Evolutionary conservation across 2,113 vertebrate species (phyloP), one percentile per base, ranked within the genome.

Genomic region (Apus apus): DNA sequence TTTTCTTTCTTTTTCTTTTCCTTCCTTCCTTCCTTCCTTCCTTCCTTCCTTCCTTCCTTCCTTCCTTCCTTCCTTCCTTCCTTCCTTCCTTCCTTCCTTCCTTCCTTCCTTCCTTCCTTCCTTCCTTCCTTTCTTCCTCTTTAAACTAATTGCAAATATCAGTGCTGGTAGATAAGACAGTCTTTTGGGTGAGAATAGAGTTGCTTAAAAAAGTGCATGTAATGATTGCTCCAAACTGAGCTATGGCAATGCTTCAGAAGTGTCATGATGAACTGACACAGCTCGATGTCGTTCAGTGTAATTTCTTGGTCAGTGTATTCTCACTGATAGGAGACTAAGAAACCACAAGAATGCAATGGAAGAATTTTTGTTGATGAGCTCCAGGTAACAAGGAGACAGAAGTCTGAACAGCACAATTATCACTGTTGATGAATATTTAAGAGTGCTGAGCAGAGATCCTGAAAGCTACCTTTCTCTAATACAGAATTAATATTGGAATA

Each of bases 221-320:
- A 36, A 48, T 27, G 4, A 8, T 32, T 61, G 10, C 40, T 88
- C n/a, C 21, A 53, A 83, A 29, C 8, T 48, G 12, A 64, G 51
- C 38, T 77, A 22, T 0, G 1, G 6, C 13, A 36, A 20, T 48
- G 21, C 36, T 40, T 65, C 29, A 27, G 45, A 60, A 60, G 7
- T 40, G 10, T 53, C 0, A 0, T 34, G 17, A 60, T 1, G 5
- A 64, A 53, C 0, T 1, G 45, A 60, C 7, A 11, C 38, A 48
- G 13, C 4, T 89, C 17, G 6, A 9, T 61, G 10, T 12, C 29
- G 40, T 70, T 43, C 71, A 43, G 19, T 34, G 66, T 34, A 40
- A 30, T 78, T 94, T 57, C 27, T 90, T 73, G n/a, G 27, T 46
- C 36, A 46, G 13, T 46, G 34, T 57, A 5, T 61, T 61, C 11